Conservation (phyloP, 1,140 invertebrate species). For the Lepidurus apus region DNA sequence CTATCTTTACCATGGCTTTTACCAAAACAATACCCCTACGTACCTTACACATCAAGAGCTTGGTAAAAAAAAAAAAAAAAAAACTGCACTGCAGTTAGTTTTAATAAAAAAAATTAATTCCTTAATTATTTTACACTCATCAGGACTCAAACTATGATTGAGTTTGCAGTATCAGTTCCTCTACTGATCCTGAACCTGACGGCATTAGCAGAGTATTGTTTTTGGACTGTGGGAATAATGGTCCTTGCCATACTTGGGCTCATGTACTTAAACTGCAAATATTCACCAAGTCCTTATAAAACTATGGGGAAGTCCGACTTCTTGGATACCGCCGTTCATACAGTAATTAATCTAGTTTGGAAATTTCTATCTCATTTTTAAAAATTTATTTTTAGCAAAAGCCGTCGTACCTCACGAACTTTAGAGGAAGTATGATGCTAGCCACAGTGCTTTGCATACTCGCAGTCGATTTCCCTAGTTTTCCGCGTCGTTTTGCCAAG, state of each 20-base stretch:
- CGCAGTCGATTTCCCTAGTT: constrained; percentile 85
- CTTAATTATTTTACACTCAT: constrained; percentile 40
- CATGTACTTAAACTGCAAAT: constrained; percentile 40
- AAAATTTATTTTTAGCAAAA: constrained; percentile 37
- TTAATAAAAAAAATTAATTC: too few relatives aligned
- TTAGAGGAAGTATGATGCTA: constrained; percentile 63
- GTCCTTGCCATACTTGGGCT: constrained; percentile 39
- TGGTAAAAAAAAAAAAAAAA: constrained; percentile 21
- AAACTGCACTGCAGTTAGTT: constrained; percentile 49
- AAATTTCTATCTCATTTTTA: constrained; percentile 22
- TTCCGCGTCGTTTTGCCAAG: constrained; percentile 78
- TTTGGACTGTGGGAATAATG: neutral
- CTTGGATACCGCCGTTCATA: constrained; percentile 31
- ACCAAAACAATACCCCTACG: constrained; percentile 13
- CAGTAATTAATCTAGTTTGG: constrained; percentile 33
- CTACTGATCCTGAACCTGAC: constrained; percentile 44
- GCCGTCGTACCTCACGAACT: constrained; percentile 58
- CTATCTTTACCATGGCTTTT: constrained; percentile 26
- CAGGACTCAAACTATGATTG: constrained; percentile 11
- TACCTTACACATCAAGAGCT: constrained; percentile 25
- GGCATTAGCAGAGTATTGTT: neutral
- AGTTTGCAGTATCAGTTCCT: constrained; percentile 43
- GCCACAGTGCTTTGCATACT: constrained; percentile 77
- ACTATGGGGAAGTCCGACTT: constrained; percentile 23
- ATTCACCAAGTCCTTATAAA: neutral